phyloP scores from a whole-genome alignment of 2,888 invertebrate genomes.

The Glyphotaelius pellucidus region DNA sequence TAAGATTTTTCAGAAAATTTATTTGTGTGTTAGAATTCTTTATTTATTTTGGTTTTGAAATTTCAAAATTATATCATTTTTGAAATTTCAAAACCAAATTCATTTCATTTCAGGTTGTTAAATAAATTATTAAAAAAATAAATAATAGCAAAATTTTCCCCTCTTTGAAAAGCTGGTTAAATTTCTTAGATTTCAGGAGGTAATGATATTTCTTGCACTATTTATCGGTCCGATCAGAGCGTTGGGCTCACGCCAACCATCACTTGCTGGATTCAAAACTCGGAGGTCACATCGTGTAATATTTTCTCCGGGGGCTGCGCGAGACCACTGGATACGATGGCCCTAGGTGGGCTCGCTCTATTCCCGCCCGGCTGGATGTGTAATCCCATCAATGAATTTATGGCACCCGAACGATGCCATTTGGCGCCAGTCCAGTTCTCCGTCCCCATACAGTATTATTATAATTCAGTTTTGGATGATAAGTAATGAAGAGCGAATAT shows the following conservation, averaged over 20 bases:
- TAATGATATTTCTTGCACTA: background rate
- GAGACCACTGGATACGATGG: slow-evolving; percentile 14
- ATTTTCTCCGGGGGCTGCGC: background rate
- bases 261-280: background rate
- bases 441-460: background rate
- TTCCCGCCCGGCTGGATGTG: background rate
- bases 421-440: slow-evolving; percentile 33
- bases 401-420: background rate
- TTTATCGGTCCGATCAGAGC: background rate
- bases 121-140: too few relatives aligned
- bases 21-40: too few relatives aligned
- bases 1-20: too few relatives aligned
- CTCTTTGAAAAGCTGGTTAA: background rate
- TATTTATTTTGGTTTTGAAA: too few relatives aligned
- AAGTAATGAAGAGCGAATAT: background rate
- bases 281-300: background rate
- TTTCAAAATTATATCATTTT: too few relatives aligned
- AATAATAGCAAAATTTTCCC: background rate
- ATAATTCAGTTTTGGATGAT: background rate
- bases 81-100: too few relatives aligned
- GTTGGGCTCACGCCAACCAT: background rate
- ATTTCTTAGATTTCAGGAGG: background rate
- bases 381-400: slow-evolving; percentile 43
- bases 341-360: background rate
- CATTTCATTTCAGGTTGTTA: too few relatives aligned